Conservation (phyloP, 2,888 invertebrate genomes). For the Myathropa florea region DNA sequence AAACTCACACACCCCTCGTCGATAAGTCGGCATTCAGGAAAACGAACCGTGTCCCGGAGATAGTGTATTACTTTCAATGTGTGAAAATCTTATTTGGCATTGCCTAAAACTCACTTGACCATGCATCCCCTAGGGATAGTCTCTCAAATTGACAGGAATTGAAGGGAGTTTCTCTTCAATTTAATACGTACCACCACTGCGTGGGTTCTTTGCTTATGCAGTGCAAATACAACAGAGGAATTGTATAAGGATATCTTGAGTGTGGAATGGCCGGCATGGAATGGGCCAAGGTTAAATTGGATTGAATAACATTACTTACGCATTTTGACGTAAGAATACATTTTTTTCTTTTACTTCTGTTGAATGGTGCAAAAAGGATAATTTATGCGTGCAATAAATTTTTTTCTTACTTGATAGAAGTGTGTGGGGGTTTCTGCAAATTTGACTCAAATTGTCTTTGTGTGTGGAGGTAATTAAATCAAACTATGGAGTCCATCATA, state of each 20-base stretch:
- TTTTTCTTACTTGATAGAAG: not conserved
- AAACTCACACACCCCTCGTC: conserved; percentile 28
- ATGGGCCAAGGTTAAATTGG: conserved; percentile 65
- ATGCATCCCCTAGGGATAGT: conserved; percentile 65
- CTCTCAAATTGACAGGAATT: conserved; percentile 71
- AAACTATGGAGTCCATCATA: not conserved
- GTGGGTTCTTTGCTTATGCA: conserved; percentile 31
- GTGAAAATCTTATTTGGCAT: conserved; percentile 70
- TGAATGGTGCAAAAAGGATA: conserved; percentile 61
- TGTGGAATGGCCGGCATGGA: conserved; percentile 22
- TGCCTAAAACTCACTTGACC: conserved; percentile 70
- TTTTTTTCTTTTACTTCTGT: conserved; percentile 35
- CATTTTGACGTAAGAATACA: conserved; percentile 39
- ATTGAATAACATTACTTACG: conserved; percentile 69
- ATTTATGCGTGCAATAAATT: conserved; percentile 64
- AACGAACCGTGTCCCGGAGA: conserved; percentile 41
- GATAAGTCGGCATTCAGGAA: conserved; percentile 37
- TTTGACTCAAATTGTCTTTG: conserved; percentile 21
- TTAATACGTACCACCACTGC: conserved; percentile 54
- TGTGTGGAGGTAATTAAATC: not conserved
- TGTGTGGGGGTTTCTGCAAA: conserved; percentile 7
- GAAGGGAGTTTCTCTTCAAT: conserved; percentile 68
- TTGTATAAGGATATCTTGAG: conserved; percentile 26
- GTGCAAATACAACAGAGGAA: conserved; percentile 35
- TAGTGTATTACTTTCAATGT: conserved; percentile 68